These are phyloP conservation scores for Chaetura pelagica DNA, from an alignment of 2,113 vertebrate species.

Conservation along the genomic window DNA sequence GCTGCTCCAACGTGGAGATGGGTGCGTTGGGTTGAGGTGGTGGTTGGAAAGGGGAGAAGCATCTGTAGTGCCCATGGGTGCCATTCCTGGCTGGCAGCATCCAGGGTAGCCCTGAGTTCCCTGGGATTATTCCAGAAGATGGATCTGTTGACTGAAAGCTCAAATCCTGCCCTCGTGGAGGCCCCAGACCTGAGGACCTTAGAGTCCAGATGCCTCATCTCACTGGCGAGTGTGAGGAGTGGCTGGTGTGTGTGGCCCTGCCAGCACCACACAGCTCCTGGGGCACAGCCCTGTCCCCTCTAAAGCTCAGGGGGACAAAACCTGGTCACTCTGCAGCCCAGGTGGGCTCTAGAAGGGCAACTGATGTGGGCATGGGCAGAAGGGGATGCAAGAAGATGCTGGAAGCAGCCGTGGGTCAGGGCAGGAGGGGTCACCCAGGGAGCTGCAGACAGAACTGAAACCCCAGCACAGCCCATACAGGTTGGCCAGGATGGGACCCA, in stretches of 20 bases:
- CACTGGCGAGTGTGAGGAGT: neutral
- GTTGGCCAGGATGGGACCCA: rapidly evolving
- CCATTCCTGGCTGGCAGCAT: neutral
- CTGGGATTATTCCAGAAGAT: neutral
- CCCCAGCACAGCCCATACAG: rapidly evolving
- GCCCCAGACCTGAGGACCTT: neutral
- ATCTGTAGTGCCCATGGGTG: neutral
- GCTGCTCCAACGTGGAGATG: neutral
- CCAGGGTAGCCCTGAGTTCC: rapidly evolving
- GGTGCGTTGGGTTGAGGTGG: neutral
- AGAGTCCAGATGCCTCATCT: neutral
- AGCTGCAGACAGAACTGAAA: neutral
- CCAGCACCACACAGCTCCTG: rapidly evolving
- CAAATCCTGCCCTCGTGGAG: neutral
- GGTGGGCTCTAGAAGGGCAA: neutral
- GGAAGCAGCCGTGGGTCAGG: neutral
- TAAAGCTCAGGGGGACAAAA: no score
- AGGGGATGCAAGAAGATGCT: rapidly evolving
- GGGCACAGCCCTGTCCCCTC: neutral
- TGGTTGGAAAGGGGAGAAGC: neutral
- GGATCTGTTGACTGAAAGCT: neutral
- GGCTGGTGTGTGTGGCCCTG: neutral
- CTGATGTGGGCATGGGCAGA: rapidly evolving
- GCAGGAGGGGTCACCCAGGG: rapidly evolving
- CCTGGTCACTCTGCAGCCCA: neutral